Base-by-base conservation (phyloP, 2,113 vertebrate species). In the Nasalis larvatus region DNA sequence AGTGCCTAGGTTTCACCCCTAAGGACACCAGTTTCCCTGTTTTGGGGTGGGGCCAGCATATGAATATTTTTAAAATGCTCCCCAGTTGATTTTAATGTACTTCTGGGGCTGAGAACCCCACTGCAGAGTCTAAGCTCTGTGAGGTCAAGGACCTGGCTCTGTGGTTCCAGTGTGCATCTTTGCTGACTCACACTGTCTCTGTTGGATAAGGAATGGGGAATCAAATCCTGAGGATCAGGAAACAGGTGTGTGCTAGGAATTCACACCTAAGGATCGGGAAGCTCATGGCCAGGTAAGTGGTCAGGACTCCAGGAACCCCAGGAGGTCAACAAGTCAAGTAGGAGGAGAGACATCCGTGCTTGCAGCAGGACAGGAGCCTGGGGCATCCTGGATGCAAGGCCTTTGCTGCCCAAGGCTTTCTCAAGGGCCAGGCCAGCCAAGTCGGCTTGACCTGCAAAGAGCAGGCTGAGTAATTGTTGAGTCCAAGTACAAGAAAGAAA, bases 331-430 rank as follows among this genome's bases (percentile, higher is more conserved):
- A 23, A 13, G 60, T 12, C 12, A 3, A 25, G 37, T 2, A 12
- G 35, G 63, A 25, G 45, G 1, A 10, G 47, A 71, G 23, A 37
- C 23, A 17, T 13, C 4, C 2, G 1, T 18, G 66, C 54, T 10
- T 23, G 12, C 42, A 47, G 60, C 40, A 69, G 63, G 13, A 32
- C 13, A 8, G 37, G 17, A 10, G 20, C 5, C 13, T 21, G 60
- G 25, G 20, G 8, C 8, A 37, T 2, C n/a, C 4, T 23, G 2
- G n/a, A 54, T 13, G 4, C 8, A 16, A 25, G 27, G n/a, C 27
- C 18, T 47, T 25, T 35, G 49, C 13, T 11, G 21, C 49, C 37
- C 37, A 35, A 30, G 7, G 23, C 9, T 8, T 25, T 12, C 3
- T 54, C 40, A 1, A 21, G 32, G 54, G 45, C 69, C 11, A 13